Percentiles rank a stretch among this genome's conserved stretches.
These are phyloP conservation scores for Lithosia quadra DNA, from an alignment of 2,888 invertebrate genomes.

Conservation along the genomic window DNA sequence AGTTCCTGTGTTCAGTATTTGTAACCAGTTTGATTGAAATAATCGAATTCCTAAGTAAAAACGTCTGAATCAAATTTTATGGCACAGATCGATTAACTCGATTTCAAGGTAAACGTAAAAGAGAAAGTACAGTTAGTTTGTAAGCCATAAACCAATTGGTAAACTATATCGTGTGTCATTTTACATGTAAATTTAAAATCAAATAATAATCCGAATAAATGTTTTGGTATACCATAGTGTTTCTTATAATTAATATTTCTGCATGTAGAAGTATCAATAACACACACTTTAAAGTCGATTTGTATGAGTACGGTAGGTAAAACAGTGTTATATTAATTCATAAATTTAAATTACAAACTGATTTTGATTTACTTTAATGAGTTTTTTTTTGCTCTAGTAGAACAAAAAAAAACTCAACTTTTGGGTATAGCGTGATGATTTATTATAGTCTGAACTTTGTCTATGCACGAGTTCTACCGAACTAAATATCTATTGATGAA, in stretches of 20 bases:
- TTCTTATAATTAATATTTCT: not conserved
- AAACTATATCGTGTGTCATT: too few relatives aligned
- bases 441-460: too few relatives aligned
- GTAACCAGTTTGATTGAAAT: not conserved
- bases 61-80: not conserved
- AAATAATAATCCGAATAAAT: not conserved
- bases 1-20: not conserved
- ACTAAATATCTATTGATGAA: too few relatives aligned
- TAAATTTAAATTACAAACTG: too few relatives aligned
- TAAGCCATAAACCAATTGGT: not conserved
- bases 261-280: not conserved
- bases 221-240: not conserved
- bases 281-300: not conserved
- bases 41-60: not conserved
- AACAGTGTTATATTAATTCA: not conserved
- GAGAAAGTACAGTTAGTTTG: not conserved
- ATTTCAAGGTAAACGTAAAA: not conserved
- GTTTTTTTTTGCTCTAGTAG: too few relatives aligned
- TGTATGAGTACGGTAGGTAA: slow-evolving; percentile 11
- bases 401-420: too few relatives aligned
- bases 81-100: not conserved
- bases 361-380: too few relatives aligned
- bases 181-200: not conserved
- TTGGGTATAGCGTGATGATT: too few relatives aligned
- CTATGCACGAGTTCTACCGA: too few relatives aligned